Evolutionary conservation across 2,888 invertebrate genomes (phyloP), one percentile per base, ranked within the genome.

Genomic region (Hylaea fasciaria): DNA sequence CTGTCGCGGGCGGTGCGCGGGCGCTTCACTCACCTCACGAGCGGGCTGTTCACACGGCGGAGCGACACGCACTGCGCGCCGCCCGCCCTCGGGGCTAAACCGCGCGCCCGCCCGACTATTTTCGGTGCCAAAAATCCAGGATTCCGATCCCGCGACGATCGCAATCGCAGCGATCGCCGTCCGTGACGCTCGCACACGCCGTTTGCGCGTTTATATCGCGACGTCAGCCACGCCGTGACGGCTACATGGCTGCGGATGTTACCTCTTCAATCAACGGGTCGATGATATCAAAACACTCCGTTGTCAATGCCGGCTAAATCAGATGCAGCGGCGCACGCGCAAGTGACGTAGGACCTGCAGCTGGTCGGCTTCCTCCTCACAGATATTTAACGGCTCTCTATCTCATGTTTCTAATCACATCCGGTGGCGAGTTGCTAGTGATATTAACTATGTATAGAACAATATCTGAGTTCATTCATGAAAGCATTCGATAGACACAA

Each of bases 21-120:
- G 69, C 72, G 71, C 71, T 66, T 73, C 74, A 86, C 87, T 87
- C 87, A 91, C 91, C 91, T 91, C 89, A 85, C 87, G 86, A 82
- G 86, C 91, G 91, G 87, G 91, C 87, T 91, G 83, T 91, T 91
- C 87, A 86, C 85, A 88, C 91, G 92, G 92, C 92, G 92, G 92
- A 92, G 92, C 92, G 92, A 86, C 92, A 86, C 91, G 91, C 91
- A 92, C 91, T 91, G 91, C 86, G 86, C 82, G 79, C 81, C 81
- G 82, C 83, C 85, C 85, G 83, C 85, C 85, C 86, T 80, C 78
- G 81, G 76, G 73, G 73, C 77, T 76, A 73, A 78, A 71, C 83
- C 84, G 84, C 85, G 81, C 85, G 83, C 86, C 86, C 88, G 86
- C 88, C 83, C 83, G 86, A 87, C 91, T 91, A 91, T 92, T 92